Base-by-base conservation (phyloP, 2,113 vertebrate species). In the Condylura cristata region DNA sequence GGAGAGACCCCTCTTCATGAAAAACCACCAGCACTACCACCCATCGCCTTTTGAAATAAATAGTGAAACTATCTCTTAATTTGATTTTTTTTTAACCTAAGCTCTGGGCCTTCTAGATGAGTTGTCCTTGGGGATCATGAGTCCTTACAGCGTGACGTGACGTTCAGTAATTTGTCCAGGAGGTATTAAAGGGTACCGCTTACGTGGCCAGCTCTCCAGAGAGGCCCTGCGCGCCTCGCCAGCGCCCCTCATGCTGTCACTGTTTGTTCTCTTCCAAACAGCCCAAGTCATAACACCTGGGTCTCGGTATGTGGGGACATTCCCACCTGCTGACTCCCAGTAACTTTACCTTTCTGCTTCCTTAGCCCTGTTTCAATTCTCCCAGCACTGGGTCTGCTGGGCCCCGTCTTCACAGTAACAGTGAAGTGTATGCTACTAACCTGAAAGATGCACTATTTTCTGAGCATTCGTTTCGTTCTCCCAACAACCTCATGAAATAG, bases 1-100 rank as follows among this genome's bases (percentile, higher is more conserved):
- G 32, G 46, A 26, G 12, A 72, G 39, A 81, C 22, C 30, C 22
- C 30, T 44, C 41, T 93, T 79, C 26, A 86, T 68, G 39, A 88
- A 70, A 63, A 48, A 58, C 26, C 58, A 26, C 66, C 56, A 14
- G 1, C 79, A 82, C 61, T 71, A 37, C 12, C 4, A 48, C 0
- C 68, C n/a, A 70, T 1, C 34, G 8, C 13, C 66, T 16, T 37
- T 86, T 44, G 8, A 91, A 86, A 95, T 65, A 94, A 76, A 94
- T 41, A 28, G 26, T 68, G 44, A 82, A 91, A 72, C 71, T 56
- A 61, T 74, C 70, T 95, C 34, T 89, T 81, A 10, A 41, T 30
- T 91, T 86, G 16, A 16, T 60, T 86, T 65, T 74, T 41, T 41
- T 65, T 16, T 72, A 93, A 74, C 16, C 10, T 91, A 60, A 90